phyloP scores from a whole-genome alignment of 1,140 invertebrate species.

The Galleria mellonella region DNA sequence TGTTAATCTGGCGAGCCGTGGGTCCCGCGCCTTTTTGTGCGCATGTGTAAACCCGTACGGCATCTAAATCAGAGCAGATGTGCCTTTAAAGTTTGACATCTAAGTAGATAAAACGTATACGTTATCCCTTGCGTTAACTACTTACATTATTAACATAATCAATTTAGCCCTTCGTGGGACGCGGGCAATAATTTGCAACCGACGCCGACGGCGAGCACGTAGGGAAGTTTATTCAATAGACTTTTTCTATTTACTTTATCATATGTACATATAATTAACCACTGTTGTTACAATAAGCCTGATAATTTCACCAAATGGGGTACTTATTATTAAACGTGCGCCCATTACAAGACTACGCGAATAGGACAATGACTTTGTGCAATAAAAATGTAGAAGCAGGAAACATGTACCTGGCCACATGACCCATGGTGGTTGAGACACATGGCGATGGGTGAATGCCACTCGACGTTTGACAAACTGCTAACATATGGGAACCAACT shows the following conservation, averaged over 20 bases:
- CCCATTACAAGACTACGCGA: background rate
- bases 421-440: conserved; percentile 33
- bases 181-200: conserved; percentile 23
- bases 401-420: conserved; percentile 51
- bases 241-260: conserved; percentile 6
- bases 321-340: background rate
- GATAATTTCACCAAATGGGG: background rate
- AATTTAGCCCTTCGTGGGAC: conserved; percentile 31
- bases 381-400: conserved; percentile 42
- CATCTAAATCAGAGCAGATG: conserved; percentile 65
- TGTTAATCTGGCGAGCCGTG: conserved; percentile 51
- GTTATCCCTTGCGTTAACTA: conserved; percentile 26
- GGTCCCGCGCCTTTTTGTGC: conserved; percentile 35
- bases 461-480: conserved; percentile 29
- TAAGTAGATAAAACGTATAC: conserved; percentile 37
- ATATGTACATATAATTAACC: conserved; percentile 21
- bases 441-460: conserved; percentile 46
- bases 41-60: conserved; percentile 18
- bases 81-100: conserved; percentile 36
- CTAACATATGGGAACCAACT: conserved; percentile 31
- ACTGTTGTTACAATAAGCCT: background rate
- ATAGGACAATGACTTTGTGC: conserved; percentile 37
- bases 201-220: conserved; percentile 5
- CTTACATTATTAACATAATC: conserved; percentile 44
- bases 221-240: background rate